Base-by-base conservation (phyloP, 2,797 vertebrate genomes). In the Lates japonicus region DNA sequence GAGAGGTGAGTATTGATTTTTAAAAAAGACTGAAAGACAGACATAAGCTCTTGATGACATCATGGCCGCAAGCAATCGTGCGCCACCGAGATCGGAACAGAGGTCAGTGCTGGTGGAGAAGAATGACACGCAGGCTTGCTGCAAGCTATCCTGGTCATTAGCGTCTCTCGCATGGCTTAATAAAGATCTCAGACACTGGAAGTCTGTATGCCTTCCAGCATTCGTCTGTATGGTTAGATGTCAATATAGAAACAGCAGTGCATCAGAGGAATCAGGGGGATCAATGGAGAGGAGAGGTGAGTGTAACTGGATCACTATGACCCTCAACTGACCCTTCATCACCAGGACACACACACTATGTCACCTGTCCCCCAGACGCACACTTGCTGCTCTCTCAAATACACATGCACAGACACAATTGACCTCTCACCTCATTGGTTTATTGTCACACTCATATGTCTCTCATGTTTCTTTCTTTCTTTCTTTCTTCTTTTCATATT, bases 301-400 rank as follows among this genome's bases (percentile, higher is more conserved):
- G 87, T 42, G 83, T 86, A 92, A 92, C 84, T 62, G 78, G 88
- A 93, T 90, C 90, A 65, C 80, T 11, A 70, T 84, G 87, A 92
- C 93, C 90, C 85, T 60, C 63, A 1, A 62, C 63, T 88, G 88
- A 92, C 92, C 90, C 69, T 76, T 91, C 86, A 91, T 92, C 85
- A 91, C 71, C 16, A 14, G 70, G 72, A 83, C 71, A 66, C 73
- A 78, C 79, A 69, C 74, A 42, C 60, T 71, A 14, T 79, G 66
- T 88, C 87, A 87, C 85, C 71, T 86, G 72, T 82, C 59, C 70
- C 70, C 63, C 70, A 51, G 61, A 74, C 10, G 8, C 73, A 73
- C 70, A 67, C 64, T 70, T 14, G 14, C 31, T 37, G 44, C 70
- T 22, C n/a, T 65, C 58, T 33, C 62, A 74, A 22, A 70, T 66